Evolutionary conservation across 2,888 invertebrate genomes (phyloP).

Genomic region (Nemoura dubitans): DNA sequence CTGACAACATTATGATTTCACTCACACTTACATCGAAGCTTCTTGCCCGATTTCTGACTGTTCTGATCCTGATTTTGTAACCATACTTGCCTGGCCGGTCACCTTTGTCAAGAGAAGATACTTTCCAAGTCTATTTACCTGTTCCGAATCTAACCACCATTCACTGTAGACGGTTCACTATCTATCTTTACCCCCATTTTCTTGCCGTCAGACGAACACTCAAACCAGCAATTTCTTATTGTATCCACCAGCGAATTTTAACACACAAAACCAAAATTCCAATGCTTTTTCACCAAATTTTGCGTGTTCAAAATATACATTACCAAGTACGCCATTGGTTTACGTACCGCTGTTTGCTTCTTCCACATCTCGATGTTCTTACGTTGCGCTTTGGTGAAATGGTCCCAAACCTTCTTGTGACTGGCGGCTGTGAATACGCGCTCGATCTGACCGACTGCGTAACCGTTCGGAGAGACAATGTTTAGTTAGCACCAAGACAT

Average conservation of each 20-base stretch:
- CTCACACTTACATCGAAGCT: not conserved
- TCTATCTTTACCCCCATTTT: no score
- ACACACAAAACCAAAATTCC: no score
- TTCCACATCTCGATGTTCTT: constrained; percentile 99
- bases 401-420: constrained; percentile 99
- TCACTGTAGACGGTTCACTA: not conserved
- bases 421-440: constrained; percentile 94
- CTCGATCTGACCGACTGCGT: constrained; percentile 97
- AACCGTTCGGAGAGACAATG: constrained; percentile 51
- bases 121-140: not conserved
- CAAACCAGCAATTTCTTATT: no score
- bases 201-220: no score
- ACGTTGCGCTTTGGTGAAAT: constrained; percentile 98
- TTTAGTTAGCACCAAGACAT: constrained; percentile 49
- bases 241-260: no score
- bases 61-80: not conserved
- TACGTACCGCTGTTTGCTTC: constrained; percentile 92
- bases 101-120: not conserved
- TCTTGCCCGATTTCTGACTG: not conserved
- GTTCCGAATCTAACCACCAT: not conserved
- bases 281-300: not conserved
- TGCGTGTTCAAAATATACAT: not conserved
- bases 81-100: not conserved
- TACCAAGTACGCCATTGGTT: constrained; percentile 36
- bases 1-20: not conserved